Evolutionary conservation across 2,888 invertebrate species (phyloP).

Genomic region (Willowsia nigromaculata): DNA sequence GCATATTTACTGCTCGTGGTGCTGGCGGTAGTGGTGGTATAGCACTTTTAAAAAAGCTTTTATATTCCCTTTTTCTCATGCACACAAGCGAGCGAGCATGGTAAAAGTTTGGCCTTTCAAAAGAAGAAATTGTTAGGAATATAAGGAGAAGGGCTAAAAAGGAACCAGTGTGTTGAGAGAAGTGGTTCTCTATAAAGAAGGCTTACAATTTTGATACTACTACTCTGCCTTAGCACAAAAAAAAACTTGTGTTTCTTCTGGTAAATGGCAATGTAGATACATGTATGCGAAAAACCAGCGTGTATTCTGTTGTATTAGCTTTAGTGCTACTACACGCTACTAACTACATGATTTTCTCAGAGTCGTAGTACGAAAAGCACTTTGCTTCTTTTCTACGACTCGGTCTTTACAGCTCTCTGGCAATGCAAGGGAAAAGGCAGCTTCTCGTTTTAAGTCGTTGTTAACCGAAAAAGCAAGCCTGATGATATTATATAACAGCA

Average conservation of each 20-base stretch:
- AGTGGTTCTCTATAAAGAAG: not conserved
- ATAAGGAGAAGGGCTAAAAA: not conserved
- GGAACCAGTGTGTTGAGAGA: not conserved
- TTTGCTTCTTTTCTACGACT: not conserved
- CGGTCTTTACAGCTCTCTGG: not conserved
- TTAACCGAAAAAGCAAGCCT: conserved; percentile 30
- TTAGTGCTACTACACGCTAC: not conserved
- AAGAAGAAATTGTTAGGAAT: not conserved
- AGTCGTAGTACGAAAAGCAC: not conserved
- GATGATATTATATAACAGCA: conserved; percentile 10
- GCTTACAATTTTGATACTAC: not conserved
- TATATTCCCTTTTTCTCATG: conserved; percentile 25
- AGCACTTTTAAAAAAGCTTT: conserved; percentile 10
- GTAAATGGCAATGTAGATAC: not conserved
- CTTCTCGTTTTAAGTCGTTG: conserved; percentile 36
- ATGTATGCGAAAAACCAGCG: not conserved
- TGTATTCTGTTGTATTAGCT: not conserved
- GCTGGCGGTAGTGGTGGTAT: not conserved
- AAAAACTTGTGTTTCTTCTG: not conserved
- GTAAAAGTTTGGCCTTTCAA: conserved; percentile 37
- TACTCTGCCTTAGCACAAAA: not conserved
- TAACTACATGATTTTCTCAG: not conserved
- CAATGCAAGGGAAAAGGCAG: not conserved
- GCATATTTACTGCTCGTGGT: not conserved
- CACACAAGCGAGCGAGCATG: not conserved